Evolutionary conservation across 2,113 vertebrate genomes (phyloP).

Genomic region (Morone chrysops): DNA sequence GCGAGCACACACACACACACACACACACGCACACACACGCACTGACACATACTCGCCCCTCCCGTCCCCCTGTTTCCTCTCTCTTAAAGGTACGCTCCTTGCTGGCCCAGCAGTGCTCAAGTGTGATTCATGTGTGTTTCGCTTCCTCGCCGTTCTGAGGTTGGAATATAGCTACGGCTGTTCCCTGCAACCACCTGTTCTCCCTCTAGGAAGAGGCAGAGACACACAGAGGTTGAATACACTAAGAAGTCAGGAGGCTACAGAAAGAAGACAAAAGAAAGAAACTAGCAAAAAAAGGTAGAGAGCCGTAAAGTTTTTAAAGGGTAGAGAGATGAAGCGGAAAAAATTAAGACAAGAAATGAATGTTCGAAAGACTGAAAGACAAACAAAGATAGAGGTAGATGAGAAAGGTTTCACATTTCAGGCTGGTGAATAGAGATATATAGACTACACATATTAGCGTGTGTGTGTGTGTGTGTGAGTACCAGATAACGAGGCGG

Average conservation of each 20-base stretch:
- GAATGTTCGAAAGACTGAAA: constrained; percentile 21
- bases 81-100: not conserved
- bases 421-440: constrained; percentile 57
- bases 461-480: constrained; percentile 33
- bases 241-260: constrained; percentile 8
- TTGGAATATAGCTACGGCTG: constrained; percentile 15
- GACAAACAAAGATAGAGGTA: constrained; percentile 14
- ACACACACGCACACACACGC: not conserved
- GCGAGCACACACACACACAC: not conserved
- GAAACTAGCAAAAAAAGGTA: not conserved
- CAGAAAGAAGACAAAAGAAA: constrained; percentile 13
- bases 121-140: constrained; percentile 44
- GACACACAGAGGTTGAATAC: not conserved
- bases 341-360: not conserved
- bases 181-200: constrained; percentile 53
- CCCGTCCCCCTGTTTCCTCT: not conserved
- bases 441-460: constrained; percentile 61
- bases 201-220: constrained; percentile 23
- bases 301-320: constrained; percentile 33
- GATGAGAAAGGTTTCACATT: constrained; percentile 60
- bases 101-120: constrained; percentile 17
- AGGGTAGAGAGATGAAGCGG: constrained; percentile 14
- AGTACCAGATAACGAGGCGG: constrained; percentile 66
- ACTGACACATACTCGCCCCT: not conserved
- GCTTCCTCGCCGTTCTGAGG: not conserved